Percentiles rank a stretch among this genome's conserved stretches.
Conservation (phyloP, 2,797 vertebrate species). For the Myiotriccus ornatus region DNA sequence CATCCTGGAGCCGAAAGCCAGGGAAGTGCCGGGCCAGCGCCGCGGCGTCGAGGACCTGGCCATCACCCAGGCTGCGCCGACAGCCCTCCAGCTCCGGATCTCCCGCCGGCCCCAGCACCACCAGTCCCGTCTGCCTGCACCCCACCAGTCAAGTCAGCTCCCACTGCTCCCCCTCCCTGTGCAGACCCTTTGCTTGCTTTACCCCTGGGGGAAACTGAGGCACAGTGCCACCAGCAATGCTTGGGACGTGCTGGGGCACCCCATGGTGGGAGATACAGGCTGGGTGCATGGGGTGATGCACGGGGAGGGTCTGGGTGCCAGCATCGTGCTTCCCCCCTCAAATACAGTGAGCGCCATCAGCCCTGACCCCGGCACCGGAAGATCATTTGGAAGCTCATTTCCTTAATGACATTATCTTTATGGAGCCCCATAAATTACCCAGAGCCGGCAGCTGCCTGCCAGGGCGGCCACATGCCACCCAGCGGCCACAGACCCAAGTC, state of each 20-base stretch:
- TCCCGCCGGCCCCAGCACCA: constrained; percentile 80
- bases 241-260: not conserved
- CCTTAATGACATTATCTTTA: constrained; percentile 55
- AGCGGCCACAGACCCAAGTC: not conserved
- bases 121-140: constrained; percentile 82
- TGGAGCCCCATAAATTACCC: constrained; percentile 38
- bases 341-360: not conserved
- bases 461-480: not conserved
- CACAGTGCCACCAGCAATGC: accelerated
- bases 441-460: not conserved
- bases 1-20: constrained; percentile 66
- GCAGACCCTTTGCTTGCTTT: accelerated
- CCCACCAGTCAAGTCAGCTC: not conserved
- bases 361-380: constrained; percentile 9
- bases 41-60: constrained; percentile 53
- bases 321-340: accelerated
- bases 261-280: not conserved
- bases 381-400: constrained; percentile 67
- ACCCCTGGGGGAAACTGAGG: not conserved
- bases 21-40: constrained; percentile 79
- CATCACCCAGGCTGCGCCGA: not conserved
- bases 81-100: constrained; percentile 63
- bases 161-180: accelerated
- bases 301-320: accelerated
- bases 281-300: not conserved